Percentiles rank a stretch among this genome's conserved stretches.
Evolutionary conservation across 2,888 invertebrate genomes (phyloP).

Genomic region (Caenorhabditis macrosperma): DNA sequence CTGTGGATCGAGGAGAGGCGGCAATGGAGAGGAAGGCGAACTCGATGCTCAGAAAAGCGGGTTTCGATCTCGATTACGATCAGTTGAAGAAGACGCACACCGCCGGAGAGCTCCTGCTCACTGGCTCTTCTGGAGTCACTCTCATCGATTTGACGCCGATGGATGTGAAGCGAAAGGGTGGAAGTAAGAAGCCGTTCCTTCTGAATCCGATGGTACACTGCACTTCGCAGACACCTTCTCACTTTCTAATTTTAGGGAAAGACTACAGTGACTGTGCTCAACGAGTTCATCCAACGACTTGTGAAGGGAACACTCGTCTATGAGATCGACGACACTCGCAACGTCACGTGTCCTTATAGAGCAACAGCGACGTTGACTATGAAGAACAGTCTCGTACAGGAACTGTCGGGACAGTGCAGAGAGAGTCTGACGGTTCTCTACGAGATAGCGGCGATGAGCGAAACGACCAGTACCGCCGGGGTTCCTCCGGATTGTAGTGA

Average conservation of each 20-base stretch:
- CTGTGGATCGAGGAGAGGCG: not conserved
- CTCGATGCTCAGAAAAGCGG: constrained; percentile 23
- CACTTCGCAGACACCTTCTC: not conserved
- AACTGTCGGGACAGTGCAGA: constrained; percentile 46
- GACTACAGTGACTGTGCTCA: constrained; percentile 94
- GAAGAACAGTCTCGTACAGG: constrained; percentile 24
- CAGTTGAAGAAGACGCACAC: constrained; percentile 23
- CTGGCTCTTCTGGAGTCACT: constrained; percentile 20
- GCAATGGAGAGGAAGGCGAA: constrained; percentile 15
- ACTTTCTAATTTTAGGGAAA: constrained; percentile 72
- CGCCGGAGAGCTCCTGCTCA: constrained; percentile 23
- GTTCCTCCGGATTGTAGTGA: constrained; percentile 11
- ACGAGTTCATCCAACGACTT: constrained; percentile 97
- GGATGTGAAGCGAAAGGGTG: not conserved
- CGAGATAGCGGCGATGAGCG: constrained; percentile 2
- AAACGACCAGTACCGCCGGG: not conserved
- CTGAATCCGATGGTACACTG: constrained; percentile 59
- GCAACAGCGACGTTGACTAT: constrained; percentile 65
- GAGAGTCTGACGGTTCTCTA: constrained; percentile 58
- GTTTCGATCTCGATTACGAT: constrained; percentile 41
- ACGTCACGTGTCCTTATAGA: constrained; percentile 63
- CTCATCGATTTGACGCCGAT: constrained; percentile 50
- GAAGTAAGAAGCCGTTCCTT: constrained; percentile 81
- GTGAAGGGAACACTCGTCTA: constrained; percentile 85
- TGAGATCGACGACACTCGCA: constrained; percentile 69